phyloP scores from a whole-genome alignment of 1,140 invertebrate species.

The Zelostemma sp. region DNA sequence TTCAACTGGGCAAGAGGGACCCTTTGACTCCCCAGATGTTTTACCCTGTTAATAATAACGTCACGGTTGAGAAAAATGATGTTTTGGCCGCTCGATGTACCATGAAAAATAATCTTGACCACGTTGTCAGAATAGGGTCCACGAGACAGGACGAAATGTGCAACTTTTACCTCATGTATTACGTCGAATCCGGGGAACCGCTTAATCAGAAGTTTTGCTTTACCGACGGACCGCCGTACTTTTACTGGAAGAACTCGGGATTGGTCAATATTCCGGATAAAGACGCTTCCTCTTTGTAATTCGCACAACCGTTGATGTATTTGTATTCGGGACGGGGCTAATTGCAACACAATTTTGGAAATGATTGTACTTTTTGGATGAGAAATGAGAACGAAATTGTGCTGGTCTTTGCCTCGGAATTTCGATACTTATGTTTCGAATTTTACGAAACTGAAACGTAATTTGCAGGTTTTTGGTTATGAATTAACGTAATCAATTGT shows the following conservation, averaged over 20 bases:
- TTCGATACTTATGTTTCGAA: too few species aligned
- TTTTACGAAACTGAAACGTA: too few species aligned
- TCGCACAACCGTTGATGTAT: too few species aligned
- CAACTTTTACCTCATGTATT: conserved; percentile 99
- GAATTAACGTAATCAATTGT: too few species aligned
- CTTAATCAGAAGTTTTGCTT: conserved; percentile 90
- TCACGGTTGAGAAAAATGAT: conserved; percentile 79
- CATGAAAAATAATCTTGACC: conserved; percentile 81
- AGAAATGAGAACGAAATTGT: too few species aligned
- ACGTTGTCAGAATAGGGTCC: conserved; percentile 80
- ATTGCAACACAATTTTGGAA: too few species aligned
- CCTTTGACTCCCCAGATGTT: conserved; percentile 97
- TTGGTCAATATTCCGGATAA: conserved; percentile 85
- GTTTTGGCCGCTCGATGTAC: conserved; percentile 90
- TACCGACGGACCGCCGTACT: conserved; percentile 83
- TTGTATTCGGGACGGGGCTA: too few species aligned
- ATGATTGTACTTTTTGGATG: too few species aligned
- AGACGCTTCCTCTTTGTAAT: conserved; percentile 72
- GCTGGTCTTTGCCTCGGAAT: too few species aligned
- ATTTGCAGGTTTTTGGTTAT: too few species aligned
- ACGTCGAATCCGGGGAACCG: conserved; percentile 85
- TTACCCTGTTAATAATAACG: conserved; percentile 83
- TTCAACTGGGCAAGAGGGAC: conserved; percentile 89
- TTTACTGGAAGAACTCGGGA: conserved; percentile 79
- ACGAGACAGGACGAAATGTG: conserved; percentile 99